A percentile compares a stretch with the other conserved stretches of the same genome.
Conservation (phyloP, 2,888 invertebrate genomes). For the Nipponacmea schrenckii region DNA sequence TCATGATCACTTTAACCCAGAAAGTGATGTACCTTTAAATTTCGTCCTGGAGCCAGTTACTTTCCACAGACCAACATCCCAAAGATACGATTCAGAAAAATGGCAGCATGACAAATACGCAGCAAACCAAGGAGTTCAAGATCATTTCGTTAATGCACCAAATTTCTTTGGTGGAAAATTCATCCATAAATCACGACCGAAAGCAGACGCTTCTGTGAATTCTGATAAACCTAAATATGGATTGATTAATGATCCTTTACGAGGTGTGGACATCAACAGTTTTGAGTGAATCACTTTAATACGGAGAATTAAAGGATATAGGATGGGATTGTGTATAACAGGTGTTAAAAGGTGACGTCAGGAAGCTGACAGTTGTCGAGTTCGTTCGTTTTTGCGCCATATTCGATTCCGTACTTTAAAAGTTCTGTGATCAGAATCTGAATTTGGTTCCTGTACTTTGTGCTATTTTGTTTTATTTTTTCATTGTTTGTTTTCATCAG, state of each 20-base stretch:
- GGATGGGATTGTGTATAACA: too few relatives aligned
- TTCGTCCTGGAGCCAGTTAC: too few relatives aligned
- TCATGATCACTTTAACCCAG: background rate
- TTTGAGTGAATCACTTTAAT: conserved; percentile 76
- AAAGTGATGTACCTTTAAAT: background rate
- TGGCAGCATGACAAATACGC: too few relatives aligned
- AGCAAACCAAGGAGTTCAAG: background rate
- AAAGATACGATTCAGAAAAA: background rate
- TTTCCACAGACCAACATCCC: too few relatives aligned
- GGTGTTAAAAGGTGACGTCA: too few relatives aligned
- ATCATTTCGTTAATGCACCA: background rate
- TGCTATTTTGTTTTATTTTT: background rate
- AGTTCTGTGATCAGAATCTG: background rate
- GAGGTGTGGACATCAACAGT: background rate
- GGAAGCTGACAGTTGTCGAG: background rate
- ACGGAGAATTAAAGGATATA: conserved; percentile 82
- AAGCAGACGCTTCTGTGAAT: background rate
- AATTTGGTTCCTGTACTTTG: background rate
- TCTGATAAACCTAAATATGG: background rate
- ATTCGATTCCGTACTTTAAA: background rate
- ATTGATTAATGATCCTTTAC: background rate
- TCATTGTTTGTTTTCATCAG: too few relatives aligned
- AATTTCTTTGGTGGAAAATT: conserved; percentile 1
- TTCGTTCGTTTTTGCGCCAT: background rate
- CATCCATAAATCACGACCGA: background rate